Base-by-base conservation (phyloP, 2,113 vertebrate genomes). In the Corythornis vintsioides region DNA sequence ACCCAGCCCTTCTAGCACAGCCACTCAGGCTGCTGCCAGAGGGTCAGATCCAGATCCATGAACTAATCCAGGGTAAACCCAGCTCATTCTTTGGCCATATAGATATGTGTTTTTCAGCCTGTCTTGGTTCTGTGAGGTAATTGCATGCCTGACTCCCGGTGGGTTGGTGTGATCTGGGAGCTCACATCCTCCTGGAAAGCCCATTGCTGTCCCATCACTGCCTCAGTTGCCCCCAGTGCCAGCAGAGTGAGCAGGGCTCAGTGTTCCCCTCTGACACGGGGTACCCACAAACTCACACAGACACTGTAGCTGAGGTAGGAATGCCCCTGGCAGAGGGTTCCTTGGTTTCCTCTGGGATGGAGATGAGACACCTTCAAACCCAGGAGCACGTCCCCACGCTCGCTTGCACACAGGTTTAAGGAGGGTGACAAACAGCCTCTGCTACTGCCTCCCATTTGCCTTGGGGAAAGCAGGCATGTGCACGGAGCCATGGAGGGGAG, bases 111-210 rank as follows among this genome's bases (percentile, higher is more conserved):
- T 6, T 57, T 86, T 61, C 31, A 57, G 31, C n/a, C 8, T 31
- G 42, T 6, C 29, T 66, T 13, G 0, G 31, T 29, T 52, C 55
- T 77, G 17, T 0, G 0, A 15, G 15, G 22, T 28, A 5, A 5
- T 7, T 48, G 56, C 61, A 31, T 24, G 16, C 33, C 47, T 2
- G 2, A 10, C 16, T 14, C 10, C 20, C 29, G 24, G 17, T 3
- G 4, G 13, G 28, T 35, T 78, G 61, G 15, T 0, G 3, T 5
- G 17, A 16, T 55, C 53, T 13, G 10, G 47, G 48, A 73, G 28
- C 1, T 0, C 60, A 35, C 21, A 50, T 10, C 22, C 48, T 20
- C 18, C 47, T 47, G 47, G 40, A 40, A 28, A 38, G 55, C 9
- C 59, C 81, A n/a, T 0, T 7, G 0, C 35, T 12, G 50, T 19